A percentile compares a stretch with the other conserved stretches of the same genome.
phyloP scores from a whole-genome alignment of 2,113 vertebrate genomes.

The Nibea coibor region DNA sequence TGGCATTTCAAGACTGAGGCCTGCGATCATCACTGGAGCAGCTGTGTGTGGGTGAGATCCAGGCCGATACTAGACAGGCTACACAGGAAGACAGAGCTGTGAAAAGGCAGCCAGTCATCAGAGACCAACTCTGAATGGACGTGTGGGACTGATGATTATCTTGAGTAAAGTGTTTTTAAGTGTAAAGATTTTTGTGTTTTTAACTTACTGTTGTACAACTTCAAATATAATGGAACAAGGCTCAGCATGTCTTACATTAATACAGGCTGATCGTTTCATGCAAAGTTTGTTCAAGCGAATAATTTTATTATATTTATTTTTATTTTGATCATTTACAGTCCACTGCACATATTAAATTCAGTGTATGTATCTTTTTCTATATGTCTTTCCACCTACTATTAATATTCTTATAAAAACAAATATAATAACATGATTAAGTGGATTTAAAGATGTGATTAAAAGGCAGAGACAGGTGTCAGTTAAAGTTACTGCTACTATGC shows the following conservation, averaged over 20 bases:
- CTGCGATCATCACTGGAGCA: conserved; percentile 63
- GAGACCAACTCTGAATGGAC: neutral
- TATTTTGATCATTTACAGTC: neutral
- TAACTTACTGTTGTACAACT: neutral
- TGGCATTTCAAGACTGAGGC: conserved; percentile 56
- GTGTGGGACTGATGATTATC: neutral
- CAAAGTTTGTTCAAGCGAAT: too few species aligned
- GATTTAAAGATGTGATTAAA: neutral
- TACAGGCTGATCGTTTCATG: neutral
- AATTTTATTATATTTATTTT: too few species aligned
- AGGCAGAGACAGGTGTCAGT: neutral
- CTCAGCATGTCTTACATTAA: neutral
- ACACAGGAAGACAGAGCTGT: neutral
- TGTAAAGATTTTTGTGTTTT: neutral
- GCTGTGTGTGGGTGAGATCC: conserved; percentile 65
- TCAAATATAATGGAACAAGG: neutral
- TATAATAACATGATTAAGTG: neutral
- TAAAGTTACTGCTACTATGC: neutral
- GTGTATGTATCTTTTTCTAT: neutral
- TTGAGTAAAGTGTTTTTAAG: too few species aligned
- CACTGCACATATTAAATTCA: neutral
- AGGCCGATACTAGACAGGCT: conserved; percentile 1
- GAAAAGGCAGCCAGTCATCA: neutral
- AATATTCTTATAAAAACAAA: neutral
- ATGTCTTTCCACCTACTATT: neutral